Evolutionary conservation across 2,797 vertebrate species (phyloP), one percentile per base, ranked within the genome.

Genomic region (Novumbra hubbsi): DNA sequence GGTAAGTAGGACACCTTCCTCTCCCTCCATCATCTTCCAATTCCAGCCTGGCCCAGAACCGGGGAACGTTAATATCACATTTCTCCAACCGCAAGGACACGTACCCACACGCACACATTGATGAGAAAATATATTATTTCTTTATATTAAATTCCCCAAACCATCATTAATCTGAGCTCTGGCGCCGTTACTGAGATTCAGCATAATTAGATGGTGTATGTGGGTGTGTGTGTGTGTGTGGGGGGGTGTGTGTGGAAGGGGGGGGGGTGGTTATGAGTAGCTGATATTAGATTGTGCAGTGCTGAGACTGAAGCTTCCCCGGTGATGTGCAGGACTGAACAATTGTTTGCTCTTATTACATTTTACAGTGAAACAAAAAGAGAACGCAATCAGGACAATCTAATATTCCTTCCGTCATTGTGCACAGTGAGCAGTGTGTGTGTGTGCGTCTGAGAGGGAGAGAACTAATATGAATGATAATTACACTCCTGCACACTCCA

Each of bases 121-220:
- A 92, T 90, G 88, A 91, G 86, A 87, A 90, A 88, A 88, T 76
- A 72, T 91, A 91, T n/a, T n/a, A n/a, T n/a, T n/a, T n/a, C n/a
- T n/a, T n/a, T n/a, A n/a, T n/a, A n/a, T 92, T 88, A 85, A 90
- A 90, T 85, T 93, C 90, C 88, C 87, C 70, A 90, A 90, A 90
- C 89, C 80, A 80, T 89, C 90, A 93, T 92, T 92, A 92, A 93
- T 93, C 92, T 92, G 86, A 87, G 86, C 87, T 86, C 84, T 70
- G 50, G 80, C 87, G 91, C 91, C 91, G 93, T 93, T 92, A 92
- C 88, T 88, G 86, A 90, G 84, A 93, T 90, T 89, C 85, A 50
- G 84, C 83, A 89, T 93, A 92, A 92, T 93, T 89, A 91, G 88
- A 88, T 90, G 87, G 34, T 89, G 78, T 48, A 74, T 73, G 74